phyloP scores from a whole-genome alignment of 92 coral and sea anemone species.

The Actinostola sp. region DNA sequence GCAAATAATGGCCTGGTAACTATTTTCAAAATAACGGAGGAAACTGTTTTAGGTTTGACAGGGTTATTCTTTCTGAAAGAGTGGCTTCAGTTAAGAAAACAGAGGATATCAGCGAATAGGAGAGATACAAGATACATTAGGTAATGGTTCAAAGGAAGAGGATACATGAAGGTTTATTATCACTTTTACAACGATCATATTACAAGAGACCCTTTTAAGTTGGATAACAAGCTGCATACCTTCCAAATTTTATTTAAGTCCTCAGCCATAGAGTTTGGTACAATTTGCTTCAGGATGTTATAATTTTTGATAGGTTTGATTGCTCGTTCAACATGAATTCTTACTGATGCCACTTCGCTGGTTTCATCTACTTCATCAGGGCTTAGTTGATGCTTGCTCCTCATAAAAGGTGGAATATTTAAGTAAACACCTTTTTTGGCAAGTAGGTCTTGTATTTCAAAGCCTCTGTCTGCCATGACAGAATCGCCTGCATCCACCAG shows the following conservation, averaged over 20 bases:
- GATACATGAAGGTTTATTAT: too few relatives aligned
- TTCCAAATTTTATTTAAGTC: conserved; percentile 35
- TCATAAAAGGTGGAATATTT: conserved; percentile 44
- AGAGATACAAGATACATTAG: too few relatives aligned
- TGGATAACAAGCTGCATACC: conserved; percentile 34
- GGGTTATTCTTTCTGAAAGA: too few relatives aligned
- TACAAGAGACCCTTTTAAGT: conserved; percentile 37
- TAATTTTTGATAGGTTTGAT: conserved; percentile 40
- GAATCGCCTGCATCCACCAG: conserved; percentile 37
- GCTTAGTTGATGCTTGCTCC: conserved; percentile 23
- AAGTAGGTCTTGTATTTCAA: conserved; percentile 48
- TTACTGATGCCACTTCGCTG: conserved; percentile 34
- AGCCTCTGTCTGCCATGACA: conserved; percentile 47
- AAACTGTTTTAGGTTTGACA: too few relatives aligned
- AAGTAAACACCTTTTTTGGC: conserved; percentile 25
- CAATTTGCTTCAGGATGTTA: conserved; percentile 13
- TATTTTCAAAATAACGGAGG: too few relatives aligned
- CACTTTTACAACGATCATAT: too few relatives aligned
- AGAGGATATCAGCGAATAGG: too few relatives aligned
- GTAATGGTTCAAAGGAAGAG: too few relatives aligned
- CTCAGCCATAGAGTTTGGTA: conserved; percentile 40
- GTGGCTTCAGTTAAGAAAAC: too few relatives aligned
- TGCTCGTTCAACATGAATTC: conserved; percentile 48
- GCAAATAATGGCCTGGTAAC: too few relatives aligned
- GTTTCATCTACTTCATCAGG: conserved; percentile 47